Base-by-base conservation (phyloP, 2,113 vertebrate species). In the Entosphenus tridentatus region DNA sequence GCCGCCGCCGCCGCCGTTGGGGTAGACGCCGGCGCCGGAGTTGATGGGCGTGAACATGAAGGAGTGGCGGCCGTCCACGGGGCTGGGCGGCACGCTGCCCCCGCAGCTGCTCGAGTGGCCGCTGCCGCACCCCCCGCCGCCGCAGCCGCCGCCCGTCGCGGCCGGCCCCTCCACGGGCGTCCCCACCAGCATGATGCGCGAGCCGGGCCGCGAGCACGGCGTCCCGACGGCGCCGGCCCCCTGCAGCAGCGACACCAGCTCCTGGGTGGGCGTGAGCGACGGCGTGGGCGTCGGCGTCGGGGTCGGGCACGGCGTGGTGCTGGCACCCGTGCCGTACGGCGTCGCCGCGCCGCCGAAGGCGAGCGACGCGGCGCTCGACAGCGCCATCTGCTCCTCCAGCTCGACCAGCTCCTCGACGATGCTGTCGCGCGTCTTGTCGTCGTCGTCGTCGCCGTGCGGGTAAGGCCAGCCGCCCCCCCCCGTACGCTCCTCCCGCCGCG, bases 81-180 rank as follows among this genome's bases (percentile, higher is more conserved):
- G 62, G 62, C 62, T 65, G n/a, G 62, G 62, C n/a, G 62, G 62
- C n/a, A 65, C 21, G 62, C 62, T 65, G 10, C 62, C 21, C n/a
- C 62, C 21, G 10, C 62, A 65, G 62, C 62, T 65, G n/a, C n/a
- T 16, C 21, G 21, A 65, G 9, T n/a, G 62, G 21, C n/a, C 21
- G 62, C 62, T 21, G 21, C n/a, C 62, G 2, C n/a, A 9, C n/a
- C n/a, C 18, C 62, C n/a, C 62, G n/a, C 21, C n/a, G 21, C 62
- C 21, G 62, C 62, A 16, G n/a, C 62, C 62, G 21, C 62, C 62
- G 21, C 62, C 8, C n/a, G 10, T n/a, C 21, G 62, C 39, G 39
- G 39, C n/a, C 21, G 62, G 21, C 11, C 21, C 62, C 21, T 9
- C 62, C n/a, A 65, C 62, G 21, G 62, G 62, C 21, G 62, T 65